Conservation (phyloP, 2,113 vertebrate species). For the Colinus virginianus region DNA sequence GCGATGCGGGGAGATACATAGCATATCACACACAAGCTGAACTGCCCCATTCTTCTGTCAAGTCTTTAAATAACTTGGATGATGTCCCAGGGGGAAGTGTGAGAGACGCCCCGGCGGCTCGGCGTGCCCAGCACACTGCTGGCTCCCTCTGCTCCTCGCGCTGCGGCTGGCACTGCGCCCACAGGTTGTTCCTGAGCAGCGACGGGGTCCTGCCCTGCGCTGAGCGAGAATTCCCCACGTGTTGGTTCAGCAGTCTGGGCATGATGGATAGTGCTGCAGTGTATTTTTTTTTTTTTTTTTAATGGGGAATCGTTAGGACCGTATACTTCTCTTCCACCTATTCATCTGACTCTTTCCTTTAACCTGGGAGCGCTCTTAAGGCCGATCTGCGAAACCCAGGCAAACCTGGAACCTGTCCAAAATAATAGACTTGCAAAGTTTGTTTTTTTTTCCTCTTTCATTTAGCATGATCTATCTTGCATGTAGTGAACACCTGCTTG, state of each 20-base stretch:
- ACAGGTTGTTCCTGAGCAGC: not conserved
- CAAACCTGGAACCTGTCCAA: not conserved
- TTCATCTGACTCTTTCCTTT: not conserved
- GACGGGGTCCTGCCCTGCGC: not conserved
- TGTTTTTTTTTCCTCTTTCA: not conserved
- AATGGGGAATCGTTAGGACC: rapidly evolving
- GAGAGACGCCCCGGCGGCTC: rapidly evolving
- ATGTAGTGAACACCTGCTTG: not conserved
- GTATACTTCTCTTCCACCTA: not conserved
- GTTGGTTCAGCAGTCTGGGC: not conserved
- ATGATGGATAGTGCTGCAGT: not conserved
- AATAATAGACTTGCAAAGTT: not conserved
- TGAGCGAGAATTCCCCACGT: not conserved
- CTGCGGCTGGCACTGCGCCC: not conserved
- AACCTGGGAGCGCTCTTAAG: not conserved
- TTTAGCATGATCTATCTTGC: not conserved
- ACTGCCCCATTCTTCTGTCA: not conserved
- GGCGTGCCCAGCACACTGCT: not conserved
- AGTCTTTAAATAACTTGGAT: not conserved
- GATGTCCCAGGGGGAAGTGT: not conserved
- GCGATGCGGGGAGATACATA: not conserved
- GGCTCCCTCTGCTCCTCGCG: not conserved
- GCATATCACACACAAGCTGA: not conserved
- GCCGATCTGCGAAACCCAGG: not conserved
- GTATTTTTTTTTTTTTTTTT: not conserved